phyloP scores from a whole-genome alignment of 1,140 invertebrate genomes.

The Drosophila pectinifera region DNA sequence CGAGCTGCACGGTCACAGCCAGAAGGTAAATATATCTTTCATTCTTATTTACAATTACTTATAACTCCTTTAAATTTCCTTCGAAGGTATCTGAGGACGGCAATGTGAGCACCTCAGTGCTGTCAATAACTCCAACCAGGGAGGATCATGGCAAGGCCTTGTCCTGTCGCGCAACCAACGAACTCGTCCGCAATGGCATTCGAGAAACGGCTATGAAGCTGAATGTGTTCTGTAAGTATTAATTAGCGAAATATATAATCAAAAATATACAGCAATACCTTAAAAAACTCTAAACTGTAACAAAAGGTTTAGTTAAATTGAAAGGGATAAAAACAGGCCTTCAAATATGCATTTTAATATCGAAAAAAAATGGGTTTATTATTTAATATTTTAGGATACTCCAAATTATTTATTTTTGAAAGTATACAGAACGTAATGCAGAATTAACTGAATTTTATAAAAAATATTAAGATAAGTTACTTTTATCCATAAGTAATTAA shows the following conservation, averaged over 20 bases:
- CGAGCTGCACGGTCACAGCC: constrained; percentile 86
- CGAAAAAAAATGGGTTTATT: no score
- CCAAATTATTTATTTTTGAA: no score
- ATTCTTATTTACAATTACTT: not conserved
- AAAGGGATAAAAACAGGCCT: no score
- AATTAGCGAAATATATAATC: not conserved
- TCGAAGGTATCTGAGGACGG: constrained; percentile 90
- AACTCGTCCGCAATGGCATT: constrained; percentile 89
- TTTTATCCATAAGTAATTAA: no score
- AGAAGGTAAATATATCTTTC: constrained; percentile 55
- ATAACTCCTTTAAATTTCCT: constrained; percentile 32
- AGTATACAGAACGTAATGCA: no score
- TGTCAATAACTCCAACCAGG: constrained; percentile 90
- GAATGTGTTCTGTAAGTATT: constrained; percentile 93
- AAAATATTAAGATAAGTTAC: no score
- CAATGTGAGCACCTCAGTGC: constrained; percentile 91
- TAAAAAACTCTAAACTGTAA: no score
- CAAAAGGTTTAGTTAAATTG: no score
- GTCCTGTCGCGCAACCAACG: constrained; percentile 93
- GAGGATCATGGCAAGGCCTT: constrained; percentile 91
- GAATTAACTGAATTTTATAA: no score
- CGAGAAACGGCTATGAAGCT: constrained; percentile 92
- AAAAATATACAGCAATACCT: not conserved
- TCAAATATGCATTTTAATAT: no score
- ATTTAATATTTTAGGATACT: no score